Percentiles rank a stretch among this genome's conserved stretches.
Evolutionary conservation across 2,888 invertebrate species (phyloP).

Genomic region (Apamea crenata): DNA sequence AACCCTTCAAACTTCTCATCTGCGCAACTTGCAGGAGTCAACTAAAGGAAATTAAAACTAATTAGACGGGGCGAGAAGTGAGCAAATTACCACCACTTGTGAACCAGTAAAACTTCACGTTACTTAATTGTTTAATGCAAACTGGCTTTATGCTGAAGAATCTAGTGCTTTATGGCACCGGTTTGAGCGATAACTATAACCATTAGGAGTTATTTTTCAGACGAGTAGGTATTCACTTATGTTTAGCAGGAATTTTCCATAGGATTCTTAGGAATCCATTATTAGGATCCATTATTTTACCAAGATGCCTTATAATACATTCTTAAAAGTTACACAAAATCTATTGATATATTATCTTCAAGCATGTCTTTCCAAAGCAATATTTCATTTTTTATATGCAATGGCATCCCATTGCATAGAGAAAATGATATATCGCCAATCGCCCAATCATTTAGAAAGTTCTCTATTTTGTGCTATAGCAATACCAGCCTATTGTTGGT

Average conservation of each 20-base stretch:
- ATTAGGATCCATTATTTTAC: no score
- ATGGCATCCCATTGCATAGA: background rate
- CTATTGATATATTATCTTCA: background rate
- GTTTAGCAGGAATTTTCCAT: no score
- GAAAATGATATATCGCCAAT: background rate
- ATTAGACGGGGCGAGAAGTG: slow-evolving; percentile 42
- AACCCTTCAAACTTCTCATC: slow-evolving; percentile 20
- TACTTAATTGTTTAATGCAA: slow-evolving; percentile 36
- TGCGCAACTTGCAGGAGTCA: slow-evolving; percentile 27
- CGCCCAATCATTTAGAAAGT: background rate
- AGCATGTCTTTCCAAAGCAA: background rate
- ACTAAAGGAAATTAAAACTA: slow-evolving; percentile 50
- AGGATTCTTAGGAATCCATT: background rate
- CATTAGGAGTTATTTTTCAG: background rate
- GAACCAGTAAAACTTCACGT: slow-evolving; percentile 39
- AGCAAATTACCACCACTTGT: slow-evolving; percentile 47
- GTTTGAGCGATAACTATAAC: background rate
- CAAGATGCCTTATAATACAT: background rate
- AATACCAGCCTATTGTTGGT: background rate
- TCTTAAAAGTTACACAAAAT: background rate
- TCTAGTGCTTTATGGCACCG: background rate
- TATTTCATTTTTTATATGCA: background rate
- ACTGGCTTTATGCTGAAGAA: slow-evolving; percentile 17
- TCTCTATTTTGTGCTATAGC: background rate
- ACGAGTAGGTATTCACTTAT: background rate